Conservation (phyloP, 2,888 invertebrate genomes). For the Drosophila mayaguana region DNA sequence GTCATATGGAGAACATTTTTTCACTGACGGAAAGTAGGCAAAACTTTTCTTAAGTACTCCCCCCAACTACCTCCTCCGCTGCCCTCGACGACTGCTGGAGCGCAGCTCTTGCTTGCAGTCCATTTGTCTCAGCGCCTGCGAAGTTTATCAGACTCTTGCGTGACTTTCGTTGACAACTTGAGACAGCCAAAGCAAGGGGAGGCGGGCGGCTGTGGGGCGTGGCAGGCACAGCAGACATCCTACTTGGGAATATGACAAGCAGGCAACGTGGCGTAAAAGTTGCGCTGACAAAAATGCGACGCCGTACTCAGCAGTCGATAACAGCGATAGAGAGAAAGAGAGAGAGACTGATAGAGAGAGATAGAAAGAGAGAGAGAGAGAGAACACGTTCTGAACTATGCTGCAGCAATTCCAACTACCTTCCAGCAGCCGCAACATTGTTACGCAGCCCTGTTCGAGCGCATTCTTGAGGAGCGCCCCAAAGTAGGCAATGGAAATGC, state of each 20-base stretch:
- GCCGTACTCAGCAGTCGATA: slow-evolving; percentile 48
- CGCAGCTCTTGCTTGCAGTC: slow-evolving; percentile 25
- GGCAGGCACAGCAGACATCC: slow-evolving; percentile 11
- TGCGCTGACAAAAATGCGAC: slow-evolving; percentile 57
- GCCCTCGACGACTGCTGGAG: too few species aligned
- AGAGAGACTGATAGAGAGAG: not conserved
- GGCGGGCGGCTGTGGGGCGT: not conserved
- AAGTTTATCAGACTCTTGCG: slow-evolving; percentile 79
- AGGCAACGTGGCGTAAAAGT: slow-evolving; percentile 58
- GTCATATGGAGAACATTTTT: slow-evolving; percentile 34
- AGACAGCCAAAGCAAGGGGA: slow-evolving; percentile 27
- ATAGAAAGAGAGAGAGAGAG: not conserved
- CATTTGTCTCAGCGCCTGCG: slow-evolving; percentile 68
- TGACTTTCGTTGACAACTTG: slow-evolving; percentile 78
- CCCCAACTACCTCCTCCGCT: not conserved
- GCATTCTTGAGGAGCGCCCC: slow-evolving; percentile 45
- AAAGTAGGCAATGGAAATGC: slow-evolving; percentile 60
- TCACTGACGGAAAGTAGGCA: slow-evolving; percentile 52
- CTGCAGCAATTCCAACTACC: slow-evolving; percentile 50
- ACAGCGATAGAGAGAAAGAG: not conserved
- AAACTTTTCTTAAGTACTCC: slow-evolving; percentile 24
- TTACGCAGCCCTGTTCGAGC: slow-evolving; percentile 26
- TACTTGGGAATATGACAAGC: slow-evolving; percentile 49
- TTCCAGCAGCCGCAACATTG: slow-evolving; percentile 49
- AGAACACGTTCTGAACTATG: slow-evolving; percentile 16